Evolutionary conservation across 1,140 invertebrate genomes (phyloP).

Genomic region (Drosophila rufa): DNA sequence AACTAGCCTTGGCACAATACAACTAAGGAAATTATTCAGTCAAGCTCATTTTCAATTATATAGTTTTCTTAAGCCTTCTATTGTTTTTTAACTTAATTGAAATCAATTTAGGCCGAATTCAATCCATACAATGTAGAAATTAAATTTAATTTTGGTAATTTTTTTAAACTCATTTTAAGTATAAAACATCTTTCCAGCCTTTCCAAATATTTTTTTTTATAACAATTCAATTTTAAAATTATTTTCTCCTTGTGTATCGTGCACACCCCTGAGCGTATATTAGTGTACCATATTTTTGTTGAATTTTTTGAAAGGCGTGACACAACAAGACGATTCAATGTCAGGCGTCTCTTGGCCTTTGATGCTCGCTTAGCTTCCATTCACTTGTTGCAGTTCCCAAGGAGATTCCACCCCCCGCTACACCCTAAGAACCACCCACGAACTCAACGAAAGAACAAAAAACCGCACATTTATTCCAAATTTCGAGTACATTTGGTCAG

Average conservation of each 20-base stretch:
- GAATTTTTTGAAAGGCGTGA: slow-evolving; percentile 49
- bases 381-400: slow-evolving; percentile 74
- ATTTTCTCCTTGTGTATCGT: slow-evolving; percentile 2
- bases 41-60: too few species aligned
- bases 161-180: too few species aligned
- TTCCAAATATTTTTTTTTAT: too few species aligned
- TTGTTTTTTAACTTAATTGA: too few species aligned
- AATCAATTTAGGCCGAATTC: too few species aligned
- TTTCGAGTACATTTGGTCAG: slow-evolving; percentile 67
- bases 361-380: slow-evolving; percentile 73
- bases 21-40: too few species aligned
- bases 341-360: slow-evolving; percentile 61
- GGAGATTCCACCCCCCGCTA: background rate
- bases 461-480: slow-evolving; percentile 41
- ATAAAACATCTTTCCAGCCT: too few species aligned
- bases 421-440: slow-evolving; percentile 1
- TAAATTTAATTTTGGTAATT: too few species aligned
- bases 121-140: too few species aligned
- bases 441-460: slow-evolving; percentile 8
- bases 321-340: slow-evolving; percentile 71
- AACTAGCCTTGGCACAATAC: too few species aligned
- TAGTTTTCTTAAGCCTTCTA: too few species aligned
- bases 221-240: background rate
- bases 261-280: background rate
- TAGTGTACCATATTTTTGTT: slow-evolving; percentile 3